Conservation (phyloP, 2,113 vertebrate species). For the Peromyscus polionotus region DNA sequence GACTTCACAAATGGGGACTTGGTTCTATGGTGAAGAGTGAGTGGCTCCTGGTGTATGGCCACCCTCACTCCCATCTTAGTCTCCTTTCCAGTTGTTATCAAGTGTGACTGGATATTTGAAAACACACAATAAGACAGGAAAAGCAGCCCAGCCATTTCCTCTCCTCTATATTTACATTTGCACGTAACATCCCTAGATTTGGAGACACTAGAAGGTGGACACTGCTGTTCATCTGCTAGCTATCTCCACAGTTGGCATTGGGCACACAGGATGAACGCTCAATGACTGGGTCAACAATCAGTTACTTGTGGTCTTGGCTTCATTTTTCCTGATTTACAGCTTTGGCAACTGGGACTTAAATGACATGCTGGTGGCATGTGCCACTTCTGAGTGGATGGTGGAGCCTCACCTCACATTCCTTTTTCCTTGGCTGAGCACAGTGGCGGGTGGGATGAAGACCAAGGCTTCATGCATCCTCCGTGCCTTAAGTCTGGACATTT, state of each 20-base stretch:
- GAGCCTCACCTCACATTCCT: not conserved
- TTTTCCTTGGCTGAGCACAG: not conserved
- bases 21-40: not conserved
- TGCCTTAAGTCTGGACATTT: not conserved
- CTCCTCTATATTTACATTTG: not conserved
- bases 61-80: not conserved
- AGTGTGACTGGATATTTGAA: not conserved
- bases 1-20: not conserved
- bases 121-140: not conserved
- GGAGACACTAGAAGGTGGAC: not conserved
- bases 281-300: not conserved
- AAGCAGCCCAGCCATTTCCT: not conserved
- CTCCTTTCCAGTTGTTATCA: not conserved
- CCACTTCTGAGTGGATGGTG: not conserved
- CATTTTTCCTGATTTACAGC: not conserved
- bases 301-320: not conserved
- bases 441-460: not conserved
- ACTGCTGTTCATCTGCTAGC: not conserved
- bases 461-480: not conserved
- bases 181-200: not conserved
- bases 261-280: not conserved
- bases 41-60: no score
- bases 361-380: not conserved
- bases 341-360: not conserved
- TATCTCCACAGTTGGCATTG: not conserved